Evolutionary conservation across 2,797 vertebrate species (phyloP).

Genomic region (Ataeniobius toweri): DNA sequence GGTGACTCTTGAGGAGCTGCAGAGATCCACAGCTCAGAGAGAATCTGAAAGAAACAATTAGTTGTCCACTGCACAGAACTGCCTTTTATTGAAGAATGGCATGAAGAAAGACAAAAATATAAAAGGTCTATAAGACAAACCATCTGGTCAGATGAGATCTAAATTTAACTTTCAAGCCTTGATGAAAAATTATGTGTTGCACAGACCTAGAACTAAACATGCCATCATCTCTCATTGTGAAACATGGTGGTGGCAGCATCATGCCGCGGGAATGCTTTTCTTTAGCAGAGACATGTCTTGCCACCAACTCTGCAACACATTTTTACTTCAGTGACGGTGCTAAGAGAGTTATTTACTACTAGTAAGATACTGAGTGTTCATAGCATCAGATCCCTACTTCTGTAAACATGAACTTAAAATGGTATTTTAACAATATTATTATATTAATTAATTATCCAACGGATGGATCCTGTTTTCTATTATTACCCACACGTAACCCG

Average conservation of each 20-base stretch:
- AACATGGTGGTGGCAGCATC: neutral
- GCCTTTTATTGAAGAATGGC: neutral
- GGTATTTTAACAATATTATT: neutral
- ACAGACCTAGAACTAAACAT: neutral
- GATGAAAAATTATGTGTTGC: no score
- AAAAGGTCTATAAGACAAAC: neutral
- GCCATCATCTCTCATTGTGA: neutral
- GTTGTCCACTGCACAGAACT: neutral
- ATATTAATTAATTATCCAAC: neutral
- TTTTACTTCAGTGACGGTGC: neutral
- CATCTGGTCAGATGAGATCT: neutral
- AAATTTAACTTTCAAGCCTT: neutral
- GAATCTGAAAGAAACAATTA: neutral
- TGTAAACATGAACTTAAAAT: neutral
- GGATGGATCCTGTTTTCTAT: neutral
- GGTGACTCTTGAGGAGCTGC: no score
- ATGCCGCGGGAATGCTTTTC: neutral
- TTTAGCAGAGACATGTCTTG: neutral
- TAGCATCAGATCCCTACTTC: neutral
- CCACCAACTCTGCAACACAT: neutral
- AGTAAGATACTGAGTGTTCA: neutral
- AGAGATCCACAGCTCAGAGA: neutral
- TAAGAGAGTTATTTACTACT: neutral
- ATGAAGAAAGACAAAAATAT: neutral
- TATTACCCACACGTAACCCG: neutral